These are phyloP conservation scores for Prionace glauca DNA, from an alignment of 2,797 vertebrate genomes.

Conservation along the genomic window DNA sequence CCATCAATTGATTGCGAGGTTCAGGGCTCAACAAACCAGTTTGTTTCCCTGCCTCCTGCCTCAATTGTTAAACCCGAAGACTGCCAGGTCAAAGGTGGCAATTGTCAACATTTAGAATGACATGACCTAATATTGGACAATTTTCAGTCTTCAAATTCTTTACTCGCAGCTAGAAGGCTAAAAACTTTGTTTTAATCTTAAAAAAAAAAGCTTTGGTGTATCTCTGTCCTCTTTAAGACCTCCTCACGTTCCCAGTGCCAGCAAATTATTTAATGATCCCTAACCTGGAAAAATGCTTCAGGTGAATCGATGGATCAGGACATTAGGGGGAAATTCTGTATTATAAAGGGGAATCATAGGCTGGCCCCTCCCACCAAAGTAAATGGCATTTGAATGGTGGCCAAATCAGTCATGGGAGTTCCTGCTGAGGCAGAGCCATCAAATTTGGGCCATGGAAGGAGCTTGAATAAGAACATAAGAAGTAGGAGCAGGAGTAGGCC, in stretches of 20 bases:
- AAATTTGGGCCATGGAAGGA: no score
- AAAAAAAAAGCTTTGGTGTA: background rate
- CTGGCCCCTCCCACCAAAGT: no score
- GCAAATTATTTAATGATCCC: background rate
- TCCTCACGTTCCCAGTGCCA: background rate
- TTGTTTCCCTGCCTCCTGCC: background rate
- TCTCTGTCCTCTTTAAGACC: background rate
- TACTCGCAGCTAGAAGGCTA: background rate
- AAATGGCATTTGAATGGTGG: no score
- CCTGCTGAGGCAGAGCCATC: no score
- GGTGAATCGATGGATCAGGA: background rate
- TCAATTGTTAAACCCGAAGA: background rate
- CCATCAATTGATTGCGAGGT: background rate
- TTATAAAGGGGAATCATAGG: background rate
- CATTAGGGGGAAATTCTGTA: background rate
- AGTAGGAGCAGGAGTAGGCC: no score
- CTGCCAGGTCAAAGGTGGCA: background rate
- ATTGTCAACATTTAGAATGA: background rate
- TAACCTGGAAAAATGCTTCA: background rate
- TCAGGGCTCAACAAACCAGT: background rate
- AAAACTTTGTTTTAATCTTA: background rate
- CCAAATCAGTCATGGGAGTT: no score
- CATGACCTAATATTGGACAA: background rate
- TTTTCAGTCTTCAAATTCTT: background rate
- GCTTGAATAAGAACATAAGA: no score